Conservation (phyloP, 1,140 invertebrate genomes). For the Caerostris extrusa region DNA sequence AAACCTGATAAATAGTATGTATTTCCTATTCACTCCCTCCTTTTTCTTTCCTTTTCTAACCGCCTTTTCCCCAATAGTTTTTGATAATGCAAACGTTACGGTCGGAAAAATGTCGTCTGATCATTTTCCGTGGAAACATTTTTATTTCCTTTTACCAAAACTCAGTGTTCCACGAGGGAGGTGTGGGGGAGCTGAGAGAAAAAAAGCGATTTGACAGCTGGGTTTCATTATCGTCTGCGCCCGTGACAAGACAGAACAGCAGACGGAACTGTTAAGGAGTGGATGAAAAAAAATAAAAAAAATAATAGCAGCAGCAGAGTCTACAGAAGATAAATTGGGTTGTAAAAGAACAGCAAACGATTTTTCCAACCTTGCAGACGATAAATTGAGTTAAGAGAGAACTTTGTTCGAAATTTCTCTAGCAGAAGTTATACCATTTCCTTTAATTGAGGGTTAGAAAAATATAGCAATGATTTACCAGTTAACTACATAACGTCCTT, state of each 20-base stretch:
- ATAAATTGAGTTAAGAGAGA: not conserved
- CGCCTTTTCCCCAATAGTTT: not conserved
- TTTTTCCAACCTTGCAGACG: not conserved
- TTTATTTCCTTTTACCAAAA: not conserved
- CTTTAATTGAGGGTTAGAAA: not conserved
- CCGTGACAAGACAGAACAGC: not conserved
- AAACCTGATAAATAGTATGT: not conserved
- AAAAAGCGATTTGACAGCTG: not conserved
- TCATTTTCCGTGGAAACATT: not conserved
- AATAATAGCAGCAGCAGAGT: not conserved
- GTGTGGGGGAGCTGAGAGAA: not conserved
- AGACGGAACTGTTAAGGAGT: not conserved
- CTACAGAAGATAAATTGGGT: not conserved
- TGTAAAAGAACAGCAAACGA: not conserved
- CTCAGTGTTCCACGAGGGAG: not conserved
- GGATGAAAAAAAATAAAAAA: not conserved
- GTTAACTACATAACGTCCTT: not conserved
- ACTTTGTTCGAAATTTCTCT: not conserved
- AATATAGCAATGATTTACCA: not conserved
- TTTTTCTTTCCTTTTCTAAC: not conserved
- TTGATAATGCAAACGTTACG: not conserved
- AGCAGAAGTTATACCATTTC: not conserved
- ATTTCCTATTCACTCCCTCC: not conserved
- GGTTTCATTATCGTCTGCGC: slow-evolving; percentile 20
- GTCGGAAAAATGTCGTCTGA: not conserved